Base-by-base conservation (phyloP, 2,113 vertebrate species). In the Leiothrix lutea region DNA sequence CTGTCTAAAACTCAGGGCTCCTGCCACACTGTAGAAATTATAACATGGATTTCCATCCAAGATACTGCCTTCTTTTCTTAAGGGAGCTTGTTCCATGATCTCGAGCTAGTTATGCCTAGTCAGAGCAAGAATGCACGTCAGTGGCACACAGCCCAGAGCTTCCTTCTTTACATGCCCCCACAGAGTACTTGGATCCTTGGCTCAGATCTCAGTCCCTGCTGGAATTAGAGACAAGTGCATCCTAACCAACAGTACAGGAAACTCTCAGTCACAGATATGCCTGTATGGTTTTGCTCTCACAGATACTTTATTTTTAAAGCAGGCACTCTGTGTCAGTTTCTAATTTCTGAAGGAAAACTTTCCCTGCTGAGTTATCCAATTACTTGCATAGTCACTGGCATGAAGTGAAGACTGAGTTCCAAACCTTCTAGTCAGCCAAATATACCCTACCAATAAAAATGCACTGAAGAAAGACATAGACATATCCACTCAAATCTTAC, bases 21-120 rank as follows among this genome's bases (percentile, higher is more conserved):
- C 33, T 81, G 42, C 42, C 29, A 78, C 14, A 17, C 8, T 64
- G 23, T n/a, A 48, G 22, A 73, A 66, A 33, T 18, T 0, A 0
- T 48, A 85, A 78, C 9, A 26, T 24, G 22, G 17, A 72, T 80
- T 83, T 88, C 35, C 35, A 75, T 47, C 61, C 44, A 61, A 83
- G 57, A 67, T 65, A 75, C 21, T 17, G 3, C n/a, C 18, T 64
- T 51, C 24, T 69, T 65, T 88, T 66, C 38, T 53, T 60, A 50
- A 75, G 44, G 58, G 14, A 80, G 26, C 21, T 47, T 38, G 13
- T 60, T 56, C 26, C 45, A 33, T 9, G 18, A 50, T 14, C 12
- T 62, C 3, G 24, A 60, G 40, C 51, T 48, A 20, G 42, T 57
- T 78, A 69, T 7, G 28, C 21, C 60, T 61, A 28, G 31, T 73